phyloP scores from a whole-genome alignment of 2,888 invertebrate genomes.

The Therioaphis trifolii region DNA sequence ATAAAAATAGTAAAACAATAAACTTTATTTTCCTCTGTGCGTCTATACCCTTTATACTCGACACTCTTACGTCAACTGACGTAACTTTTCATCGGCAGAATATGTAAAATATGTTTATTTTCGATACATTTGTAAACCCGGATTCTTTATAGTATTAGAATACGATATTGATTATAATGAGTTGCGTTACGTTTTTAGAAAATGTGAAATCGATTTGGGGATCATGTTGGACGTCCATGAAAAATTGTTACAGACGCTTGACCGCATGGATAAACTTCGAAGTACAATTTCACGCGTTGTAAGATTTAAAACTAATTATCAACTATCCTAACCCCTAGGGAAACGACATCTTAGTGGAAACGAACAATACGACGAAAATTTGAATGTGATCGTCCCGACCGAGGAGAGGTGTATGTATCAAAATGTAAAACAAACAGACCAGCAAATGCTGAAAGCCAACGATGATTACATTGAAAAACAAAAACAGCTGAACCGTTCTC shows the following conservation, averaged over 20 bases:
- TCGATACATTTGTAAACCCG: too few species aligned
- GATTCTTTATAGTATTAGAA: too few species aligned
- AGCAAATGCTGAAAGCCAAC: not conserved
- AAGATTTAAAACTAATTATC: slow-evolving; percentile 39
- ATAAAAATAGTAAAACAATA: too few species aligned
- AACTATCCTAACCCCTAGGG: slow-evolving; percentile 18
- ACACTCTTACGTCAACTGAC: too few species aligned
- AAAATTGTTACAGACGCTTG: not conserved
- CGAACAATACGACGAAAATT: slow-evolving; percentile 14
- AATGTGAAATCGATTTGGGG: too few species aligned
- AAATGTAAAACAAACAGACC: not conserved
- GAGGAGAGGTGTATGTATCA: not conserved
- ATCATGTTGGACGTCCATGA: slow-evolving; percentile 16
- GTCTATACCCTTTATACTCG: too few species aligned
- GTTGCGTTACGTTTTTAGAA: too few species aligned
- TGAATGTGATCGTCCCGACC: slow-evolving; percentile 23
- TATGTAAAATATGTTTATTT: too few species aligned
- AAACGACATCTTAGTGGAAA: not conserved
- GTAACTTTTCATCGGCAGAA: too few species aligned
- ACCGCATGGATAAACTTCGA: slow-evolving; percentile 7
- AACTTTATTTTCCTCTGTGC: too few species aligned
- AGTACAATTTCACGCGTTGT: slow-evolving; percentile 35
- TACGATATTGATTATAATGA: too few species aligned
- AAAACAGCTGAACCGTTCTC: not conserved
- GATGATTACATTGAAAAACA: not conserved